phyloP scores from a whole-genome alignment of 2,797 vertebrate species.

The Pseudochirops corinnae region DNA sequence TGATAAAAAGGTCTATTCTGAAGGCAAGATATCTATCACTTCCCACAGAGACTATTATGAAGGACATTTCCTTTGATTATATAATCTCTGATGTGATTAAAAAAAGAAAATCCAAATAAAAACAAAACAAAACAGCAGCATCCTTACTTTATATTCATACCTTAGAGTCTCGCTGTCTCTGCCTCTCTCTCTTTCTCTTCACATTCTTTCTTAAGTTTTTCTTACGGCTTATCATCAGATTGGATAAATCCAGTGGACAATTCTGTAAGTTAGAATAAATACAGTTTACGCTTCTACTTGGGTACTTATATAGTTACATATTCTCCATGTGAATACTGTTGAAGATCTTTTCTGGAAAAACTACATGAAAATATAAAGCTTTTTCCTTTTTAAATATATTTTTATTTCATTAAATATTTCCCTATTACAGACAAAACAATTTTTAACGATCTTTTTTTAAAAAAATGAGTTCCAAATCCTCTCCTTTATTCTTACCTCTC shows the following conservation, averaged over 20 bases:
- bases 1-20: no score
- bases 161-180: not conserved
- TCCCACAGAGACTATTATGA: not conserved
- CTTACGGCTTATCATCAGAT: constrained; percentile 7
- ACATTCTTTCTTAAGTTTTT: not conserved
- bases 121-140: no score
- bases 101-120: not conserved
- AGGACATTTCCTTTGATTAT: constrained; percentile 10
- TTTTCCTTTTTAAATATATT: no score
- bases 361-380: not conserved
- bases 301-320: constrained; percentile 12
- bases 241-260: not conserved
- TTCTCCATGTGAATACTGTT: not conserved
- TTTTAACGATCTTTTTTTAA: no score
- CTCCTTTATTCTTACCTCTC: no score
- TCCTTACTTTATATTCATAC: no score
- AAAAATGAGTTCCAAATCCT: no score
- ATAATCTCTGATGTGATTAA: not conserved
- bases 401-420: no score
- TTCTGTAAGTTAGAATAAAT: not conserved
- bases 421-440: no score
- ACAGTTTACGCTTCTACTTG: constrained; percentile 18
- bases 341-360: not conserved
- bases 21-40: no score
- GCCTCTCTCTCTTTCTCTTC: no score